Evolutionary conservation across 2,113 vertebrate genomes (phyloP), one percentile per base, ranked within the genome.

Genomic region (Sciurus niger): DNA sequence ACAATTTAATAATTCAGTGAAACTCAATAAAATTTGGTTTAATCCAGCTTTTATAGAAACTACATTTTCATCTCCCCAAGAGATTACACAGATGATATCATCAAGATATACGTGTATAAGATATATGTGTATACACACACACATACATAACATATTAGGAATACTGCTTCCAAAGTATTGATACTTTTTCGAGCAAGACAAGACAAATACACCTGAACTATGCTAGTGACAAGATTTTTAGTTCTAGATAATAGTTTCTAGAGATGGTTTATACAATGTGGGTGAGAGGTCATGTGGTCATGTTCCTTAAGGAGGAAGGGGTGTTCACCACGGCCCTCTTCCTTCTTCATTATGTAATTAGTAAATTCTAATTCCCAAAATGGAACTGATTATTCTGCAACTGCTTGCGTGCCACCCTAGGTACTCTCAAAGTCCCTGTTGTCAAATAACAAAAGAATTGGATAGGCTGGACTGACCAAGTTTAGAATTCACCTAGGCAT

Each of bases 221-320:
- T 43, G 68, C 37, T 58, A 51, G 37, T 46, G 48, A 51, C n/a
- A 79, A 95, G 5, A 88, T 18, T 91, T 91, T 95, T 83, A 67
- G 43, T 77, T 84, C 40, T 58, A 88, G 70, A 16, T 60, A 72
- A 68, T 60, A 77, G 24, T n/a, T 84, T 4, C 34, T 78, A 94
- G 68, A 90, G 46, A 65, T 68, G n/a, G 6, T 2, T 37, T 37
- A 37, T 37, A 37, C 58, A 17, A 2, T 51, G 17, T 60, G 32
- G 20, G 22, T 60, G 37, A 63, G 4, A 74, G 37, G 37, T 37
- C 37, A 37, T 37, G 37, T 37, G 8, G 80, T 1, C 28, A 18
- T 63, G 32, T 80, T 89, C 92, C 78, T 83, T 34, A 91, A 91
- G 18, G 2, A 28, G 18, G 3, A 28, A 34, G n/a, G 3, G 20